Conservation (phyloP, 1,140 invertebrate species). For the Drosophila arawakana region DNA sequence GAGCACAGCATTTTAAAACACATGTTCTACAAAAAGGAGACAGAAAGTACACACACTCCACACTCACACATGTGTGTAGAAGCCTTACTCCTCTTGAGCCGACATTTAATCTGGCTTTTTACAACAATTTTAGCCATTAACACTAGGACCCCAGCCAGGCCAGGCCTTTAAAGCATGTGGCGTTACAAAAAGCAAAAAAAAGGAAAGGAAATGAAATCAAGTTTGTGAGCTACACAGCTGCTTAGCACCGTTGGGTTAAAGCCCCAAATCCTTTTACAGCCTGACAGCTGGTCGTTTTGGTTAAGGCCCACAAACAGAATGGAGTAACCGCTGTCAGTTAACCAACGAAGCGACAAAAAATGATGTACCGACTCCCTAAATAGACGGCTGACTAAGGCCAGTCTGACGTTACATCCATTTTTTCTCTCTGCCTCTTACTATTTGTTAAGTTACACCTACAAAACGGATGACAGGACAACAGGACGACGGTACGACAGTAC, state of each 20-base stretch:
- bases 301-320: slow-evolving; percentile 11
- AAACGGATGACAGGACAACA: slow-evolving; percentile 19
- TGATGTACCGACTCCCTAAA: slow-evolving; percentile 44
- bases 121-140: slow-evolving; percentile 64
- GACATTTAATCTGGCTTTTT: slow-evolving; percentile 58
- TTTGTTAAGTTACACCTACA: slow-evolving; percentile 73
- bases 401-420: slow-evolving; percentile 46
- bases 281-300: slow-evolving; percentile 38
- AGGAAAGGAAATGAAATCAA: slow-evolving; percentile 12
- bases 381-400: slow-evolving; percentile 12
- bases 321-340: slow-evolving; percentile 66
- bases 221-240: slow-evolving; percentile 17
- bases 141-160: slow-evolving; percentile 48
- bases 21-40: neutral
- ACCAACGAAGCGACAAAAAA: slow-evolving; percentile 72
- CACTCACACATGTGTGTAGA: neutral
- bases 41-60: neutral
- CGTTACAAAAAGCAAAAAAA: neutral
- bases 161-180: slow-evolving; percentile 49
- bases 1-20: slow-evolving; percentile 12
- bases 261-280: slow-evolving; percentile 67
- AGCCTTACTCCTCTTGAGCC: too few relatives aligned
- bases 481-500: neutral
- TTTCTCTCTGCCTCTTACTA: slow-evolving; percentile 3
- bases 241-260: slow-evolving; percentile 57